These are phyloP conservation scores for Nemopilema nomurai DNA, from an alignment of 30 jellyfish, hydroid and myxozoan genomes.

Conservation along the genomic window DNA sequence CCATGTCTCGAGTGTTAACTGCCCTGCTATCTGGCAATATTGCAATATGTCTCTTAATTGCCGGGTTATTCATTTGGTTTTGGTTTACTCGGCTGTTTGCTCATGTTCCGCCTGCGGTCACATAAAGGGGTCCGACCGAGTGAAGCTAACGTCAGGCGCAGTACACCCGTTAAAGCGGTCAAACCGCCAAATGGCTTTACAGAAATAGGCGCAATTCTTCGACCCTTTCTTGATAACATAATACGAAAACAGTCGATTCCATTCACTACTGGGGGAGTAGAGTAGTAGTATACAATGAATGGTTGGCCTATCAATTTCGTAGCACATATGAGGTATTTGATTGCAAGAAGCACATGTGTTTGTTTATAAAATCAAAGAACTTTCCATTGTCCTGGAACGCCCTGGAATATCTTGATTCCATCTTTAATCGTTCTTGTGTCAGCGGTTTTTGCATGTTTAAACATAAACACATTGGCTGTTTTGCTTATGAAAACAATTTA, in stretches of 20 bases:
- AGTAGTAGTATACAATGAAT: too few relatives aligned
- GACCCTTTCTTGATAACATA: neutral
- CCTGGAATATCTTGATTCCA: too few relatives aligned
- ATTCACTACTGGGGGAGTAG: too few relatives aligned
- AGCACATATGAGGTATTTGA: too few relatives aligned
- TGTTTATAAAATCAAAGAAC: too few relatives aligned
- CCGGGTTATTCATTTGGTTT: neutral
- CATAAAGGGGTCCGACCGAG: neutral
- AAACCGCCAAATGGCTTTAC: neutral
- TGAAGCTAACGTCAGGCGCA: neutral
- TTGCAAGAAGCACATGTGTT: too few relatives aligned
- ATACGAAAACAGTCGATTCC: neutral
- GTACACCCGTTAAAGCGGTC: neutral
- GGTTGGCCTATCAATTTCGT: too few relatives aligned
- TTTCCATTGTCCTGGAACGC: too few relatives aligned
- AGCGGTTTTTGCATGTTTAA: neutral
- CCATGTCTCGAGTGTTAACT: too few relatives aligned
- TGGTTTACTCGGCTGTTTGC: neutral
- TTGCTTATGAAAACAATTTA: neutral
- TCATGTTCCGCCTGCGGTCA: neutral
- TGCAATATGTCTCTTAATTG: neutral
- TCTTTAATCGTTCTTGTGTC: neutral
- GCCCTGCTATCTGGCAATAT: neutral
- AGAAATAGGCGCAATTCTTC: neutral
- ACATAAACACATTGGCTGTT: neutral